Conservation (phyloP, 2,888 invertebrate species). For the Ophonus ardosiacus region DNA sequence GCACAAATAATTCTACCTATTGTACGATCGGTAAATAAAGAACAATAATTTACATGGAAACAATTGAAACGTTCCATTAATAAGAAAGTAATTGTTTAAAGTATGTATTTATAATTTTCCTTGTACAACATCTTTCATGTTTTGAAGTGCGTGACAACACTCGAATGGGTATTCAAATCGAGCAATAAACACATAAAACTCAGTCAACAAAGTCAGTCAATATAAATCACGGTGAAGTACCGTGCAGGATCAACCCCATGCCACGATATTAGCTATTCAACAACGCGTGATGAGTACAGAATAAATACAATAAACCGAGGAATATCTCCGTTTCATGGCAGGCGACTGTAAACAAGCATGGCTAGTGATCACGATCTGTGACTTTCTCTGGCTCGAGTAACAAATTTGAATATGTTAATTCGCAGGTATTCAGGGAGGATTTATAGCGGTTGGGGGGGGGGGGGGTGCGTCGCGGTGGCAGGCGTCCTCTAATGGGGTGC, state of each 20-base stretch:
- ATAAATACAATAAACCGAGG: conserved; percentile 45
- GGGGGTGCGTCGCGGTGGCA: conserved; percentile 25
- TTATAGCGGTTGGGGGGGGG: conserved; percentile 4
- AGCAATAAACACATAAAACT: conserved; percentile 44
- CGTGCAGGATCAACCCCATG: conserved; percentile 6
- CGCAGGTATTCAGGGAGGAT: conserved; percentile 67
- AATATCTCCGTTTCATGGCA: conserved; percentile 61
- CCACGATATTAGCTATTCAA: conserved; percentile 35
- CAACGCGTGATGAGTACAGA: conserved; percentile 50
- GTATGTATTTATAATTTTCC: background rate
- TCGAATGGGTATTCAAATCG: conserved; percentile 11
- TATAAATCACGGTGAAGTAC: conserved; percentile 18
- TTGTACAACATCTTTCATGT: background rate
- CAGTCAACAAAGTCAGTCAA: conserved; percentile 17
- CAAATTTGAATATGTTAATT: conserved; percentile 74
- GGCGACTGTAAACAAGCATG: conserved; percentile 70
- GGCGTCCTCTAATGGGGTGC: conserved; percentile 73
- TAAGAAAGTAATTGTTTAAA: no score
- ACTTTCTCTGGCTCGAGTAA: conserved; percentile 70
- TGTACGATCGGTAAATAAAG: no score
- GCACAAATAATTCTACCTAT: no score
- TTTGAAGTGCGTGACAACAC: conserved; percentile 23
- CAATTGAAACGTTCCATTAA: no score
- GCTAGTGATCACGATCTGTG: conserved; percentile 72
- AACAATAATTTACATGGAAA: no score